Base-by-base conservation (phyloP, 2,797 vertebrate species). In the Telmatherina bonti region DNA sequence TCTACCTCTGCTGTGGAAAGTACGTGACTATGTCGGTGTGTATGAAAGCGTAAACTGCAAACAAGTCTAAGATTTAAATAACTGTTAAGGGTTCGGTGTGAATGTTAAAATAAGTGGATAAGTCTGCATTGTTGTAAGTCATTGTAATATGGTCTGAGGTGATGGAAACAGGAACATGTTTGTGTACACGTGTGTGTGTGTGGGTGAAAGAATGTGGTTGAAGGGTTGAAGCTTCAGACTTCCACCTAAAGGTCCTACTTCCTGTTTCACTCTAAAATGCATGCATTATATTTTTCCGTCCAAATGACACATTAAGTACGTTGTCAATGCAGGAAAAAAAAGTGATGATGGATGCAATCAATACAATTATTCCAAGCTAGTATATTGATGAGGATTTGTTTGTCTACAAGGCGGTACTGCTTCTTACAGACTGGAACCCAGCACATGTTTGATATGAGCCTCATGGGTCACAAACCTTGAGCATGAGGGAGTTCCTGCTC, bases 301-400 rank as follows among this genome's bases (percentile, higher is more conserved):
- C n/a, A n/a, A n/a, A n/a, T n/a, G n/a, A n/a, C n/a, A n/a, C n/a
- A n/a, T n/a, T n/a, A n/a, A n/a, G n/a, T n/a, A n/a, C n/a, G n/a
- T n/a, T n/a, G n/a, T n/a, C n/a, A n/a, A n/a, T n/a, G n/a, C n/a
- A n/a, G n/a, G n/a, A n/a, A n/a, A n/a, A n/a, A n/a, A n/a, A n/a
- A n/a, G n/a, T n/a, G n/a, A n/a, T n/a, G n/a, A 57, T 7, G 5
- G 43, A 71, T 52, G 45, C 26, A 70, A 72, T 74, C 49, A 35
- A 55, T 76, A 45, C 31, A 71, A 47, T 18, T 51, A 45, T 61
- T 80, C 41, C 7, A 31, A n/a, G n/a, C n/a, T n/a, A n/a, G n/a
- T n/a, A n/a, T n/a, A n/a, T n/a, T n/a, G n/a, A n/a, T n/a, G n/a
- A n/a, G n/a, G n/a, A n/a, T n/a, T n/a, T n/a, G n/a, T n/a, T n/a